Percentiles rank a stretch among this genome's conserved stretches.
Conservation (phyloP, 2,888 invertebrate species). For the Agrochola litura region DNA sequence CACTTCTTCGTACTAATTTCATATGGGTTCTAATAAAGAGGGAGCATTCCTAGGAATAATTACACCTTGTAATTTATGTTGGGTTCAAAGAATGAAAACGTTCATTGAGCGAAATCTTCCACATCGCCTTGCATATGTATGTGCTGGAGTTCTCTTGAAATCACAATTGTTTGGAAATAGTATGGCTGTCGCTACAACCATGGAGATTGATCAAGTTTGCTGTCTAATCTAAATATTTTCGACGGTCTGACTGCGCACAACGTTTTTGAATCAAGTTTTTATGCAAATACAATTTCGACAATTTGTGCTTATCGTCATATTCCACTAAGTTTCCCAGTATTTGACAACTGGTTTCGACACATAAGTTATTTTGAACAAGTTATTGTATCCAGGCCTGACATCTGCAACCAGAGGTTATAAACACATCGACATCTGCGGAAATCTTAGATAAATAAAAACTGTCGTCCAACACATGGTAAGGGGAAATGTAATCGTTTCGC, state of each 20-base stretch:
- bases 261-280: not conserved
- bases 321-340: not conserved
- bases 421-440: conserved; percentile 60
- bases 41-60: conserved; percentile 40
- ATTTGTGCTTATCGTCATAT: not conserved
- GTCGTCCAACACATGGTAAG: conserved; percentile 63
- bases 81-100: conserved; percentile 19
- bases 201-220: not conserved
- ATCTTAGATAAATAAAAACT: conserved; percentile 68
- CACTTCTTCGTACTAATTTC: conserved; percentile 54
- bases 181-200: not conserved
- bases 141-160: not conserved
- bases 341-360: not conserved
- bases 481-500: conserved; percentile 73
- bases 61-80: conserved; percentile 29
- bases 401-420: conserved; percentile 19
- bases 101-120: conserved; percentile 23
- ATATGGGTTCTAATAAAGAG: conserved; percentile 51
- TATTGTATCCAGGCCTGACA: not conserved
- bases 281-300: not conserved
- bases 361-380: not conserved
- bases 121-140: not conserved
- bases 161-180: not conserved
- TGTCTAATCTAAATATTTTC: not conserved
- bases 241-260: no score